A percentile compares a stretch with the other conserved stretches of the same genome.
These are phyloP conservation scores for Monodelphis domestica DNA, from an alignment of 2,797 vertebrate genomes.

Conservation along the genomic window DNA sequence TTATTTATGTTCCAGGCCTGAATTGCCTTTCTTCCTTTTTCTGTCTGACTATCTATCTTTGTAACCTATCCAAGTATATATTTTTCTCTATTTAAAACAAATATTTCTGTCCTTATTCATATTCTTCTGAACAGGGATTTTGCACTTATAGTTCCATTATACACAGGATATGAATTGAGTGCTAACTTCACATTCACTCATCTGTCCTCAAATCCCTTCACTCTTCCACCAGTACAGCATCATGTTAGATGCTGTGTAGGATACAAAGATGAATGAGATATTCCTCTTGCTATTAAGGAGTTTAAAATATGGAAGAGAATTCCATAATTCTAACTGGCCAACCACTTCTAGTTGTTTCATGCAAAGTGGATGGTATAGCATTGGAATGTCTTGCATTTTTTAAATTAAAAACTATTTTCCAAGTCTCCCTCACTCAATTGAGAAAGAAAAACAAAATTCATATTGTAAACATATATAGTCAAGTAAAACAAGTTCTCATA, in stretches of 20 bases:
- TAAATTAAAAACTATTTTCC: neutral
- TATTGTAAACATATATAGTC: neutral
- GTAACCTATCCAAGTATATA: neutral
- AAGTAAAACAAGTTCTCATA: neutral
- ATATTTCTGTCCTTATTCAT: neutral
- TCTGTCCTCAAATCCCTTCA: neutral
- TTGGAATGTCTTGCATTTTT: neutral
- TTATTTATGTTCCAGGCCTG: too few species aligned
- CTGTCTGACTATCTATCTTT: too few species aligned
- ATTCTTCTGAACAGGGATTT: neutral
- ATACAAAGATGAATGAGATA: neutral
- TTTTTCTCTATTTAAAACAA: neutral
- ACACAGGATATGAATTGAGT: neutral
- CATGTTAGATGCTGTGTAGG: neutral
- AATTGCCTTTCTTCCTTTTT: too few species aligned
- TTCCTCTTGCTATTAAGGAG: constrained; percentile 53
- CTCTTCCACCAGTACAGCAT: neutral
- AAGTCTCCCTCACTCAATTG: neutral
- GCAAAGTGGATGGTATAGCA: neutral
- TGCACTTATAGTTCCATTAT: neutral
- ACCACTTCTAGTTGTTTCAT: neutral
- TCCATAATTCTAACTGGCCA: neutral
- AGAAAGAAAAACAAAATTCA: neutral
- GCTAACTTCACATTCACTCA: neutral
- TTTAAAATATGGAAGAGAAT: constrained; percentile 52